phyloP scores from a whole-genome alignment of 2,888 invertebrate species.

The Meloe dianella region DNA sequence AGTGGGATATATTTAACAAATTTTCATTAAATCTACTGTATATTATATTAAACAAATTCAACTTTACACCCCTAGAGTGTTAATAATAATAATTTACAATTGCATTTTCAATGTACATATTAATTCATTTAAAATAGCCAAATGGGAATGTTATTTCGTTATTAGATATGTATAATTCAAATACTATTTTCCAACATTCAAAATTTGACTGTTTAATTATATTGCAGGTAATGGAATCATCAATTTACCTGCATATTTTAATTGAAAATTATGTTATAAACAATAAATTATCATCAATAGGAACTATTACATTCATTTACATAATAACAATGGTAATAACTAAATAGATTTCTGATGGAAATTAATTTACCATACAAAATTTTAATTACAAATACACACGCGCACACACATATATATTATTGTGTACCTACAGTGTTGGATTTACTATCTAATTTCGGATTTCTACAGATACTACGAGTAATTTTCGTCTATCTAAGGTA shows the following conservation, averaged over 20 bases:
- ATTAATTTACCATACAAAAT: constrained; percentile 9
- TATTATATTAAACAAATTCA: not conserved
- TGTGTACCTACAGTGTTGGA: not conserved
- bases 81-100: constrained; percentile 24
- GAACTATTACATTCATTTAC: constrained; percentile 8
- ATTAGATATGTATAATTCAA: constrained; percentile 21
- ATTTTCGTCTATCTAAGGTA: not conserved
- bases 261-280: constrained; percentile 29
- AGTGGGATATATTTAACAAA: constrained; percentile 13
- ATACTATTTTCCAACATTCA: constrained; percentile 23
- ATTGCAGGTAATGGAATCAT: constrained; percentile 29
- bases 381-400: constrained; percentile 4
- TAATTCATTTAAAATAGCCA: constrained; percentile 27
- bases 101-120: constrained; percentile 23
- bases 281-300: constrained; percentile 25
- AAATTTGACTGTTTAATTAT: constrained; percentile 26
- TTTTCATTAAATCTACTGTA: constrained; percentile 12
- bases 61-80: constrained; percentile 14
- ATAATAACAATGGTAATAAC: constrained; percentile 4
- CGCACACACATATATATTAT: not conserved
- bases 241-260: constrained; percentile 28
- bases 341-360: constrained; percentile 9
- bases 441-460: not conserved
- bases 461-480: not conserved
- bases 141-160: constrained; percentile 22